These are phyloP conservation scores for Ephydatia muelleri DNA, from an alignment of 37 sponge, comb jelly and placozoan species.

Conservation along the genomic window DNA sequence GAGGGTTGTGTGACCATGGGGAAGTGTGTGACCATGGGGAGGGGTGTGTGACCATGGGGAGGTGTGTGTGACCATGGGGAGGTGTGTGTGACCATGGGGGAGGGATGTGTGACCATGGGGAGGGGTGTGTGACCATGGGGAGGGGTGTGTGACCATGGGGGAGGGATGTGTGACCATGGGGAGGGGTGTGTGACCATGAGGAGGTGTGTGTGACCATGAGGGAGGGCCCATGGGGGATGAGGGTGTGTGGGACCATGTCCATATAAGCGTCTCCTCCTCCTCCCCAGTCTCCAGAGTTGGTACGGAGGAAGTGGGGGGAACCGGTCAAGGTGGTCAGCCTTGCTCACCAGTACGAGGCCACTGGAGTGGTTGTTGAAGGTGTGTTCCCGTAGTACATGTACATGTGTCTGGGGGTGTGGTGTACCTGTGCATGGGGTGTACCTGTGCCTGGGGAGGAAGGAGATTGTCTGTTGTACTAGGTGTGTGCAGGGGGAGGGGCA, in stretches of 20 bases:
- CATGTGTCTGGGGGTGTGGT: background rate
- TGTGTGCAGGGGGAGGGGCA: background rate
- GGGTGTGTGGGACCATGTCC: background rate
- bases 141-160: too few relatives aligned
- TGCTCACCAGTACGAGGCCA: conserved; percentile 50
- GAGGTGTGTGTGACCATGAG: too few relatives aligned
- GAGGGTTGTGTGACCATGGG: too few relatives aligned
- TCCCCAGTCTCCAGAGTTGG: conserved; percentile 1
- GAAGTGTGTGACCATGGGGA: too few relatives aligned
- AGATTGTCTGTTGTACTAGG: background rate
- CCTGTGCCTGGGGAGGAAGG: background rate
- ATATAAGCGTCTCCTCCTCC: background rate
- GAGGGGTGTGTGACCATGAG: too few relatives aligned
- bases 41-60: too few relatives aligned
- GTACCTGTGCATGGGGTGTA: conserved; percentile 4
- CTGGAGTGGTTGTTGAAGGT: conserved; percentile 44
- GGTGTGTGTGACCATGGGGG: too few relatives aligned
- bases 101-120: too few relatives aligned
- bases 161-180: too few relatives aligned
- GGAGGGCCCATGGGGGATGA: too few relatives aligned
- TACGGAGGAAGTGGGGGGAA: conserved; percentile 65
- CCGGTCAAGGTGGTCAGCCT: conserved; percentile 16
- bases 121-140: too few relatives aligned
- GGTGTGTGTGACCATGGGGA: too few relatives aligned
- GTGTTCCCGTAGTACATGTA: background rate